Conservation (phyloP, 1,140 invertebrate species). For the Drosophila repleta region DNA sequence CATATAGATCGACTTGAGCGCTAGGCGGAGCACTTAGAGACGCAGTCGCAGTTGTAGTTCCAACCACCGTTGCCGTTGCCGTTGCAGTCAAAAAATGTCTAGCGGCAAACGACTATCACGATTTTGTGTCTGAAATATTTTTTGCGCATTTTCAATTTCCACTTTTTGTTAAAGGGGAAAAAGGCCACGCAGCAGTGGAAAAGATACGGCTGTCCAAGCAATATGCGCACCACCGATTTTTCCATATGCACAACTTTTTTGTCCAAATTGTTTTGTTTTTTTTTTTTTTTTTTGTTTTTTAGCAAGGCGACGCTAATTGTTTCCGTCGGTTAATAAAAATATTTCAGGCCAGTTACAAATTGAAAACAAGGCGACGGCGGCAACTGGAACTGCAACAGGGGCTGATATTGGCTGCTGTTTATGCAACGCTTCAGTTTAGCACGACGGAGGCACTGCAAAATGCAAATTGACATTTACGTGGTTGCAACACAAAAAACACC, state of each 20-base stretch:
- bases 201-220: conserved; percentile 41
- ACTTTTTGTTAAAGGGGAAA: conserved; percentile 40
- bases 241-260: conserved; percentile 40
- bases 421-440: conserved; percentile 73
- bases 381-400: conserved; percentile 33
- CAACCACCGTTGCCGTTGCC: conserved; percentile 10
- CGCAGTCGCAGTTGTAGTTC: conserved; percentile 10
- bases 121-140: conserved; percentile 78
- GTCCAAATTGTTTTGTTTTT: conserved; percentile 24
- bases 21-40: not conserved
- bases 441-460: conserved; percentile 63
- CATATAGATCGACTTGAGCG: conserved; percentile 21
- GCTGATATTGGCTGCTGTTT: conserved; percentile 57
- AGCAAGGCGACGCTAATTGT: conserved; percentile 75
- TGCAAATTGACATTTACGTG: conserved; percentile 83
- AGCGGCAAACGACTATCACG: conserved; percentile 80
- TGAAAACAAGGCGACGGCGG: conserved; percentile 61
- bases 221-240: conserved; percentile 36
- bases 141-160: conserved; percentile 79
- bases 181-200: conserved; percentile 61
- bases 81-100: conserved; percentile 58
- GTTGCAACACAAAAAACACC: conserved; percentile 67
- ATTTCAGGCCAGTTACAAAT: conserved; percentile 79
- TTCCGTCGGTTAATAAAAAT: conserved; percentile 83
- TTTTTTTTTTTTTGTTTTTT: conserved; percentile 40